Conservation (phyloP, 2,888 invertebrate species). For the Diarsia rubi region DNA sequence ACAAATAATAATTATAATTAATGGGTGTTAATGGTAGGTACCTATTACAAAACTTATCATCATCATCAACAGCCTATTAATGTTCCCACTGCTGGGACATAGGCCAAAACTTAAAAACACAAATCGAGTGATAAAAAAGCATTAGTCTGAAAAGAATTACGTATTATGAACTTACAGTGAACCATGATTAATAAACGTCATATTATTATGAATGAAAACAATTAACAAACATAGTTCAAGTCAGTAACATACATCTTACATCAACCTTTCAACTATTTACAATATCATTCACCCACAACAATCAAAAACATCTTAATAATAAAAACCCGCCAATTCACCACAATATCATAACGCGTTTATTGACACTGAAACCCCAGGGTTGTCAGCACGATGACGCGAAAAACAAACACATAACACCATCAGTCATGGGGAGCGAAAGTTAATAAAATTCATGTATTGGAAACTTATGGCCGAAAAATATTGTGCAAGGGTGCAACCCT, state of each 20-base stretch:
- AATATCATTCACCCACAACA: conserved; percentile 14
- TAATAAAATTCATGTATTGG: conserved; percentile 91
- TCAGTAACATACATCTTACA: neutral
- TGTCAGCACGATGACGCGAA: conserved; percentile 87
- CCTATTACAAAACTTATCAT: neutral
- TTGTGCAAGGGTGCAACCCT: conserved; percentile 87
- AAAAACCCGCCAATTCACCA: conserved; percentile 24
- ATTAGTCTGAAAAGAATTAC: neutral
- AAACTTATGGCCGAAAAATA: conserved; percentile 90
- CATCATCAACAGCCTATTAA: no score
- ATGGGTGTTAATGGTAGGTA: neutral
- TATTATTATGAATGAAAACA: no score
- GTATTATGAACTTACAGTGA: neutral
- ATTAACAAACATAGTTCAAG: neutral
- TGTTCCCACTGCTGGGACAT: no score
- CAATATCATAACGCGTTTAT: conserved; percentile 64
- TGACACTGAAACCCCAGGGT: conserved; percentile 76
- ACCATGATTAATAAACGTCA: neutral
- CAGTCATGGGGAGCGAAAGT: conserved; percentile 82
- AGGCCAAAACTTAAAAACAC: no score
- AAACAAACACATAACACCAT: conserved; percentile 87
- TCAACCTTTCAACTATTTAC: neutral
- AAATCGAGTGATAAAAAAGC: no score
- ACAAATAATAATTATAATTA: neutral
- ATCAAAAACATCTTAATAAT: conserved; percentile 18